phyloP scores from a whole-genome alignment of 2,797 vertebrate genomes.

The Chlorospingus semifuscus region DNA sequence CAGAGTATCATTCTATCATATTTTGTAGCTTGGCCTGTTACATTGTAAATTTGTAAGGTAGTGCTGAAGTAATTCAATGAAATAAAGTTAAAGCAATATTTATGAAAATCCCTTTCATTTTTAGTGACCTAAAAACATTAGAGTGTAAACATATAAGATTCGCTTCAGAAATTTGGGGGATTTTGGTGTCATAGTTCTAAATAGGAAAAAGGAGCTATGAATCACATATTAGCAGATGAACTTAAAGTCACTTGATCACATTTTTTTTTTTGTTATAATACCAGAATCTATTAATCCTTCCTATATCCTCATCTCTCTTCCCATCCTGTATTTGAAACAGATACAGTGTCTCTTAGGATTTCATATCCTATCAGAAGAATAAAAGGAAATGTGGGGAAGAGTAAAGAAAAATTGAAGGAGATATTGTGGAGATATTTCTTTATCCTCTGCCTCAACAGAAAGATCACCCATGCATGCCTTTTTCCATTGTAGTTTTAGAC shows the following conservation, averaged over 20 bases:
- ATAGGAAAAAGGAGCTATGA: not conserved
- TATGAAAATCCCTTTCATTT: constrained; percentile 58
- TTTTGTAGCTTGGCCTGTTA: constrained; percentile 17
- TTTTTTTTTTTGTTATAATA: constrained; percentile 36
- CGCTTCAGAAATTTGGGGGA: not conserved
- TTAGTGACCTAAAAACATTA: constrained; percentile 60
- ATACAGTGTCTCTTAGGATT: not conserved
- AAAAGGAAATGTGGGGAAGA: not conserved
- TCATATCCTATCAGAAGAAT: not conserved
- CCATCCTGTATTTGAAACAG: not conserved
- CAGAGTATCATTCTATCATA: not conserved
- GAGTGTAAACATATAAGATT: constrained; percentile 3
- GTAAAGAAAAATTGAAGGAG: not conserved
- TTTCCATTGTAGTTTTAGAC: not conserved
- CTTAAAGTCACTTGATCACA: not conserved
- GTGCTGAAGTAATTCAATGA: constrained; percentile 47
- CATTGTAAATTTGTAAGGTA: constrained; percentile 46
- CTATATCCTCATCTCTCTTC: not conserved
- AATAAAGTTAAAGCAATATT: constrained; percentile 65
- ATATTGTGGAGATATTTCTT: not conserved
- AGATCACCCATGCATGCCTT: not conserved
- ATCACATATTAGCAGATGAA: not conserved
- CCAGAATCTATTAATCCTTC: not conserved
- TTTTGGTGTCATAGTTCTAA: constrained; percentile 13
- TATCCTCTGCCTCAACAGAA: not conserved